A percentile compares a stretch with the other conserved stretches of the same genome.
Evolutionary conservation across 2,888 invertebrate genomes (phyloP).

Genomic region (Archips crataeganus): DNA sequence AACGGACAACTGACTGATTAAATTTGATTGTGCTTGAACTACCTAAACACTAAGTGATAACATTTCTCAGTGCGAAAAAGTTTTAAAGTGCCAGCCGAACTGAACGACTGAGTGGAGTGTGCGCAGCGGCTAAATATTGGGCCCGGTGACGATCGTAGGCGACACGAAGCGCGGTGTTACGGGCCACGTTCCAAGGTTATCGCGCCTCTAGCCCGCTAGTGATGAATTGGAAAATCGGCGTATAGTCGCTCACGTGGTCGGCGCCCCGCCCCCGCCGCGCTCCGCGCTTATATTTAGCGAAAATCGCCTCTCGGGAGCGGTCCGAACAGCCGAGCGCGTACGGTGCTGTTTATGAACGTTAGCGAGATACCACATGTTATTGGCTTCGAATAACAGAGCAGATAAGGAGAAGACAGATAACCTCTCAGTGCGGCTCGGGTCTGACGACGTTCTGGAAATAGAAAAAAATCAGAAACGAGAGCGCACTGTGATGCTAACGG

Average conservation of each 20-base stretch:
- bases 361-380: slow-evolving; percentile 83
- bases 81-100: slow-evolving; percentile 70
- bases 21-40: slow-evolving; percentile 44
- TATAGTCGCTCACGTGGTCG: slow-evolving; percentile 85
- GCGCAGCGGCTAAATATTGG: slow-evolving; percentile 63
- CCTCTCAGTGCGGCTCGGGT: slow-evolving; percentile 73
- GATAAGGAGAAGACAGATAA: slow-evolving; percentile 83
- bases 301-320: slow-evolving; percentile 84
- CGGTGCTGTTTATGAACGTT: slow-evolving; percentile 81
- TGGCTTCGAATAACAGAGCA: slow-evolving; percentile 81
- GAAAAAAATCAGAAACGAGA: slow-evolving; percentile 66
- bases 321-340: slow-evolving; percentile 75
- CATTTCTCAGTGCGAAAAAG: slow-evolving; percentile 79
- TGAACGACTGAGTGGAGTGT: slow-evolving; percentile 65
- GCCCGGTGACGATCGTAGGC: slow-evolving; percentile 68
- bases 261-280: slow-evolving; percentile 80
- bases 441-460: slow-evolving; percentile 75
- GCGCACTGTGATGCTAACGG: slow-evolving; percentile 71
- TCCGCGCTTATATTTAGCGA: slow-evolving; percentile 84
- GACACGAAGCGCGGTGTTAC: slow-evolving; percentile 72
- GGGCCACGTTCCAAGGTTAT: slow-evolving; percentile 85
- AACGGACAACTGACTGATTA: slow-evolving; percentile 45
- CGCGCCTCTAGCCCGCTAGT: slow-evolving; percentile 81
- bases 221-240: slow-evolving; percentile 86
- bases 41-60: slow-evolving; percentile 65